A percentile compares a stretch with the other conserved stretches of the same genome.
These are phyloP conservation scores for Sebastes itinus DNA, from an alignment of 2,797 vertebrate genomes.

Conservation along the genomic window DNA sequence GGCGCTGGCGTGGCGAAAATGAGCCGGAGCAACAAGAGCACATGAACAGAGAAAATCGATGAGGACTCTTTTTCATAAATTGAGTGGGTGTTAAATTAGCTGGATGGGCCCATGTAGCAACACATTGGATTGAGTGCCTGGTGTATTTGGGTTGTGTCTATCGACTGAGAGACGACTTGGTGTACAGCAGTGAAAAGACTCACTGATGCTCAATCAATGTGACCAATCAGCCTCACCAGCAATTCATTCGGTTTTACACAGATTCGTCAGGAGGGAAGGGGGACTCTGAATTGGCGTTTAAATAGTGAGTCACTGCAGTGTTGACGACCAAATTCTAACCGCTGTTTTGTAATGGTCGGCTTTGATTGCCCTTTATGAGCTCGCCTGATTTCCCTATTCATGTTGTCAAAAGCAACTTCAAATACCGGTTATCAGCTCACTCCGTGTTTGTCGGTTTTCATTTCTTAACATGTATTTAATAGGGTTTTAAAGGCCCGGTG, in stretches of 20 bases:
- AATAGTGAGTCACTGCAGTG: conserved; percentile 37
- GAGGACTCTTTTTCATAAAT: conserved; percentile 85
- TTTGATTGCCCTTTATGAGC: conserved; percentile 59
- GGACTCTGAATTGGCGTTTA: conserved; percentile 35
- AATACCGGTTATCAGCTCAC: conserved; percentile 34
- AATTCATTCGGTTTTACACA: conserved; percentile 70
- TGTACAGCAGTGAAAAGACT: conserved; percentile 79
- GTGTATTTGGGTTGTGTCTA: conserved; percentile 82
- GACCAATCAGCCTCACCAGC: conserved; percentile 72
- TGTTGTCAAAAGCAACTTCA: conserved; percentile 35
- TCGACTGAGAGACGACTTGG: conserved; percentile 77
- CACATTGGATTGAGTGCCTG: conserved; percentile 81
- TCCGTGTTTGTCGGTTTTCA: conserved; percentile 33
- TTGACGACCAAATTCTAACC: conserved; percentile 28
- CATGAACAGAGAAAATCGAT: conserved; percentile 80
- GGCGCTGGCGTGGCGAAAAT: conserved; percentile 74
- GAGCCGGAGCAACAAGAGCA: conserved; percentile 76
- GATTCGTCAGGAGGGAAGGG: conserved; percentile 36
- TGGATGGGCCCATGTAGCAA: conserved; percentile 80
- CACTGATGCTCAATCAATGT: conserved; percentile 80
- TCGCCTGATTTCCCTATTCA: conserved; percentile 64
- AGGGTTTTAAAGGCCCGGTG: conserved; percentile 32
- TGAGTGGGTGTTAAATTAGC: conserved; percentile 84
- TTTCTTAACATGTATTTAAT: conserved; percentile 51
- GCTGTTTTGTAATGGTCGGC: conserved; percentile 27